Percentiles rank a stretch among this genome's conserved stretches.
Conservation (phyloP, 1,140 invertebrate genomes). For the Epicauta chinensis region DNA sequence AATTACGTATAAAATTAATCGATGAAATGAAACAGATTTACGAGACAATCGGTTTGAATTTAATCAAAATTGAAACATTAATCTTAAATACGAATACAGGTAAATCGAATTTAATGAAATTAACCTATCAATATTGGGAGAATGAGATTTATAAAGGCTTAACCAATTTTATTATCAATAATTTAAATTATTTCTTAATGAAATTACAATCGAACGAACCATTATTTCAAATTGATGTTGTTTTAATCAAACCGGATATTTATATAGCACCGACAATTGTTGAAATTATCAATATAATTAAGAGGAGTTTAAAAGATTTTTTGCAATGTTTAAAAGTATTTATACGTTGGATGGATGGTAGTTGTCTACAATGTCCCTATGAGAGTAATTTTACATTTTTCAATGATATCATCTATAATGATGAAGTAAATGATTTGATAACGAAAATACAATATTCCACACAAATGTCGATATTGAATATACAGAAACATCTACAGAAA, state of each 20-base stretch:
- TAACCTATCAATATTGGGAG: slow-evolving; percentile 66
- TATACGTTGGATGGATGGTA: slow-evolving; percentile 78
- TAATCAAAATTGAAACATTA: slow-evolving; percentile 76
- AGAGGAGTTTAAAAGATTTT: slow-evolving; percentile 58
- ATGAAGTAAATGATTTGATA: slow-evolving; percentile 60
- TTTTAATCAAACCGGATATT: slow-evolving; percentile 66
- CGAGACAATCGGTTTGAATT: slow-evolving; percentile 63
- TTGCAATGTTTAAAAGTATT: slow-evolving; percentile 64
- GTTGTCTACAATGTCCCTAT: slow-evolving; percentile 65
- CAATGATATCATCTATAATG: slow-evolving; percentile 64
- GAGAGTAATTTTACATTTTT: slow-evolving; percentile 61
- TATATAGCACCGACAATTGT: slow-evolving; percentile 62
- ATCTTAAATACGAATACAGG: slow-evolving; percentile 61
- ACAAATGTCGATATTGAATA: slow-evolving; percentile 47
- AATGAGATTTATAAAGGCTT: slow-evolving; percentile 57
- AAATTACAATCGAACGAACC: slow-evolving; percentile 52
- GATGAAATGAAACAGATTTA: slow-evolving; percentile 62
- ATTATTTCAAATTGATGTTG: slow-evolving; percentile 71
- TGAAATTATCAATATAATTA: slow-evolving; percentile 70
- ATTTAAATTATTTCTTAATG: slow-evolving; percentile 64
- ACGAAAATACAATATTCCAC: slow-evolving; percentile 59
- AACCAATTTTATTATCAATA: slow-evolving; percentile 58
- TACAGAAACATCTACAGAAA: slow-evolving; percentile 59
- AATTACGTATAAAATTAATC: slow-evolving; percentile 58
- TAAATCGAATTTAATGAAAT: slow-evolving; percentile 54